Evolutionary conservation across 2,888 invertebrate genomes (phyloP).

Genomic region (Hipparchia sbordonii): DNA sequence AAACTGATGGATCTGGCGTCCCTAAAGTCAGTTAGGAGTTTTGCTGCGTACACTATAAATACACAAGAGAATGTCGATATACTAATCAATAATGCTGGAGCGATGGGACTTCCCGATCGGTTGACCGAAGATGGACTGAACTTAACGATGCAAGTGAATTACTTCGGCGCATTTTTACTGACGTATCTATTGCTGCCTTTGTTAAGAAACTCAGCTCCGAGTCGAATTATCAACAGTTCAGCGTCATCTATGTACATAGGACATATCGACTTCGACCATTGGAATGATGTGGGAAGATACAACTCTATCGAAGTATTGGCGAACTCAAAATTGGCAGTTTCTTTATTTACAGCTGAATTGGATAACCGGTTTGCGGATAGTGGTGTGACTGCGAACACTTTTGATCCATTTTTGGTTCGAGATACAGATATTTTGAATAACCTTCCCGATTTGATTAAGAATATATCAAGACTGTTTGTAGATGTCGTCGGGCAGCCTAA

Average conservation of each 20-base stretch:
- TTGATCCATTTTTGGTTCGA: conserved; percentile 77
- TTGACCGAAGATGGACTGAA: conserved; percentile 86
- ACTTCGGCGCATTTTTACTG: conserved; percentile 88
- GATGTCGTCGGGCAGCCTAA: conserved; percentile 62
- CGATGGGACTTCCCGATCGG: conserved; percentile 64
- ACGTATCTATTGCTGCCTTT: conserved; percentile 85
- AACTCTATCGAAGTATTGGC: conserved; percentile 54
- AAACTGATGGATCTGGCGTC: conserved; percentile 71
- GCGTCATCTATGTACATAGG: conserved; percentile 82
- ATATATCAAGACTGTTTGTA: conserved; percentile 54
- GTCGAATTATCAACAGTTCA: conserved; percentile 85
- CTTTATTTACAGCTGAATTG: conserved; percentile 84
- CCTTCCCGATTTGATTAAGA: conserved; percentile 48
- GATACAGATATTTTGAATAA: conserved; percentile 63
- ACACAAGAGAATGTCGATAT: conserved; percentile 72
- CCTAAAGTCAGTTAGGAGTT: conserved; percentile 76
- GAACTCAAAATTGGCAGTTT: conserved; percentile 83
- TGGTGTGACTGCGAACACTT: conserved; percentile 85
- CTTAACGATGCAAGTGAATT: conserved; percentile 86
- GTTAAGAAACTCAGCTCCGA: conserved; percentile 80
- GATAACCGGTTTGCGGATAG: conserved; percentile 77
- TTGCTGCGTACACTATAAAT: conserved; percentile 73
- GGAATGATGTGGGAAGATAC: conserved; percentile 64
- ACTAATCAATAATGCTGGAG: conserved; percentile 84
- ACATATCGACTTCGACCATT: conserved; percentile 65